Percentiles rank a stretch among this genome's conserved stretches.
These are phyloP conservation scores for Belonocnema kinseyi DNA, from an alignment of 1,140 invertebrate genomes.

Conservation along the genomic window DNA sequence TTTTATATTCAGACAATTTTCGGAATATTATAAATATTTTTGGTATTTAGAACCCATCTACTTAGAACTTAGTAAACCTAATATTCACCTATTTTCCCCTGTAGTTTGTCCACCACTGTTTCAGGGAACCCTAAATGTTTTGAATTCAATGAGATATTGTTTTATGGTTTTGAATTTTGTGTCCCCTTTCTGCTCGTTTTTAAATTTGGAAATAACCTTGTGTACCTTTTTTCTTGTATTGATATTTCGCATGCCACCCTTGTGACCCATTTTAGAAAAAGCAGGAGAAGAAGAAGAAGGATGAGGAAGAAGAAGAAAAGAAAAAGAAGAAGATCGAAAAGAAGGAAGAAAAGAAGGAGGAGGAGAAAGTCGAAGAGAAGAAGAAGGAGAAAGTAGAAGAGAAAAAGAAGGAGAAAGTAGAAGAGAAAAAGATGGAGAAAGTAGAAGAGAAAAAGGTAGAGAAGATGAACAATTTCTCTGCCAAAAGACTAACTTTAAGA, in stretches of 20 bases:
- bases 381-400: conserved; percentile 65
- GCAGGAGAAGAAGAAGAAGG: conserved; percentile 61
- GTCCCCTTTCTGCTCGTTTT: background rate
- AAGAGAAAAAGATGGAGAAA: conserved; percentile 73
- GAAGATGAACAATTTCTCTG: conserved; percentile 61
- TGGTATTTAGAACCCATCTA: no score
- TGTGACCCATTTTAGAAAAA: conserved; percentile 58
- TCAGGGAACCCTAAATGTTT: no score
- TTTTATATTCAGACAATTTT: conserved; percentile 10
- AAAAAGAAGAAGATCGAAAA: conserved; percentile 65
- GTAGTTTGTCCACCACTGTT: no score
- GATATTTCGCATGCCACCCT: conserved; percentile 53
- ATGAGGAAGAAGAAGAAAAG: conserved; percentile 64
- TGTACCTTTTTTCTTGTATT: no score
- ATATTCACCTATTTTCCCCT: no score
- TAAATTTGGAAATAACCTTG: no score
- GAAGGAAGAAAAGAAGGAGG: conserved; percentile 57
- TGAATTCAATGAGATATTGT: background rate
- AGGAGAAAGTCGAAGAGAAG: conserved; percentile 53
- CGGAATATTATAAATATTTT: background rate
- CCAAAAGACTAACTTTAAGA: conserved; percentile 37
- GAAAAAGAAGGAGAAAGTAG: conserved; percentile 65
- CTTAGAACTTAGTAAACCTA: no score
- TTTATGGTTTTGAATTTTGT: conserved; percentile 13
- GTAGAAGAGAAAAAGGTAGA: conserved; percentile 72